These are phyloP conservation scores for Arctopsyche grandis DNA, from an alignment of 1,140 invertebrate species.

Conservation along the genomic window DNA sequence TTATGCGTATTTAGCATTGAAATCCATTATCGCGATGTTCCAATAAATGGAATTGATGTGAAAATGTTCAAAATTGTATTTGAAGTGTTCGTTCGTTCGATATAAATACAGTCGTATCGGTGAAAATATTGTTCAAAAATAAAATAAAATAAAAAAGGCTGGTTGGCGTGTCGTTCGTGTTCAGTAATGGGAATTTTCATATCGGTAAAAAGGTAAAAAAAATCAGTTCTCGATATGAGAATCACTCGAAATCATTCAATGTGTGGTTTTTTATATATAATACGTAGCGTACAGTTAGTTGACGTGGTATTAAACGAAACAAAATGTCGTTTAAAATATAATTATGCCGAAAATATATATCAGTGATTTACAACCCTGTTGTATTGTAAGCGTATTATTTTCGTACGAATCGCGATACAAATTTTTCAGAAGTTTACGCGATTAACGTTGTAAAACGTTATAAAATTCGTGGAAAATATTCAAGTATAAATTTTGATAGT, in stretches of 20 bases:
- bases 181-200: conserved; percentile 22
- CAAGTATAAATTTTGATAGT: too few species aligned
- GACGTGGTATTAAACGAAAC: neutral
- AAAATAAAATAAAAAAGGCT: conserved; percentile 1
- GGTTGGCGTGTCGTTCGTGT: conserved; percentile 24
- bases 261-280: neutral
- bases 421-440: too few species aligned
- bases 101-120: neutral
- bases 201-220: conserved; percentile 22
- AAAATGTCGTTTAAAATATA: conserved; percentile 29
- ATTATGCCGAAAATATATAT: conserved; percentile 14
- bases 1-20: too few species aligned
- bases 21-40: too few species aligned
- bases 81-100: neutral
- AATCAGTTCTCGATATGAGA: conserved; percentile 18
- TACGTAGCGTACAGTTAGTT: too few species aligned
- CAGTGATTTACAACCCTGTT: conserved; percentile 12
- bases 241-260: conserved; percentile 23
- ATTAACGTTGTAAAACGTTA: too few species aligned
- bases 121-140: neutral
- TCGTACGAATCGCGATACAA: neutral
- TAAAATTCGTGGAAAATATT: too few species aligned
- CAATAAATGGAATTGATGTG: too few species aligned
- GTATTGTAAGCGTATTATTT: neutral
- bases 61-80: neutral